Conservation (phyloP, 1,140 invertebrate species). For the Nasonia longicornis region DNA sequence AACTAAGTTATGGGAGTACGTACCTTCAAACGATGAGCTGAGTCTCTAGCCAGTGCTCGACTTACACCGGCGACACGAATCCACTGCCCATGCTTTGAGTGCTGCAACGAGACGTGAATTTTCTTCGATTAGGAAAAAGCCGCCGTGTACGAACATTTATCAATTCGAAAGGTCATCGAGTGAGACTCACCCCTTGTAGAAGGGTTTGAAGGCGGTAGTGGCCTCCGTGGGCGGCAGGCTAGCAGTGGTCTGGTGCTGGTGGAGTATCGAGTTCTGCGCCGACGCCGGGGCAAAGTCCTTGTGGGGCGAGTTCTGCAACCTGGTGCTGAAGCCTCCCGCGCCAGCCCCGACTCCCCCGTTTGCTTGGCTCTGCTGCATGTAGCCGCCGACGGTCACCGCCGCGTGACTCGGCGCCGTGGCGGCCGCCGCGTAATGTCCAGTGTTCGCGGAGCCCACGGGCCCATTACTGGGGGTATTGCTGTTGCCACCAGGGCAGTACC, state of each 20-base stretch:
- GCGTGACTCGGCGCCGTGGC: slow-evolving; percentile 62
- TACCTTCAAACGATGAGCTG: slow-evolving; percentile 54
- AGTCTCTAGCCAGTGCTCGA: slow-evolving; percentile 29
- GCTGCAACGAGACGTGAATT: slow-evolving; percentile 64
- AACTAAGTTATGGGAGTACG: background rate
- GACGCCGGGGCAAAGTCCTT: slow-evolving; percentile 69
- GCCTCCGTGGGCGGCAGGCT: slow-evolving; percentile 68
- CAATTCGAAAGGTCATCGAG: background rate
- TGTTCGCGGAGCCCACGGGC: slow-evolving; percentile 54
- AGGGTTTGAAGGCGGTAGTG: slow-evolving; percentile 84
- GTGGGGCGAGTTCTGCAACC: slow-evolving; percentile 71
- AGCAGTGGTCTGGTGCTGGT: slow-evolving; percentile 66
- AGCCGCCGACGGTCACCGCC: slow-evolving; percentile 59
- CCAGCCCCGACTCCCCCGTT: slow-evolving; percentile 69
- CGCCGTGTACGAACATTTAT: background rate
- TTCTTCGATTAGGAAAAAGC: background rate
- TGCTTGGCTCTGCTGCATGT: slow-evolving; percentile 61
- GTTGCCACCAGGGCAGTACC: slow-evolving; percentile 70
- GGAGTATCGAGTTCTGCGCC: slow-evolving; percentile 64
- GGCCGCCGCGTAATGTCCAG: slow-evolving; percentile 63
- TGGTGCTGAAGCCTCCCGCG: slow-evolving; percentile 68
- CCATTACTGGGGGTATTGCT: slow-evolving; percentile 56
- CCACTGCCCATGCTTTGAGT: slow-evolving; percentile 73
- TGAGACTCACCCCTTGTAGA: slow-evolving; percentile 84
- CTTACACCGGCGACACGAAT: slow-evolving; percentile 75